A percentile compares a stretch with the other conserved stretches of the same genome.
phyloP scores from a whole-genome alignment of 2,888 invertebrate genomes.

The Pyrocoelia pectoralis region DNA sequence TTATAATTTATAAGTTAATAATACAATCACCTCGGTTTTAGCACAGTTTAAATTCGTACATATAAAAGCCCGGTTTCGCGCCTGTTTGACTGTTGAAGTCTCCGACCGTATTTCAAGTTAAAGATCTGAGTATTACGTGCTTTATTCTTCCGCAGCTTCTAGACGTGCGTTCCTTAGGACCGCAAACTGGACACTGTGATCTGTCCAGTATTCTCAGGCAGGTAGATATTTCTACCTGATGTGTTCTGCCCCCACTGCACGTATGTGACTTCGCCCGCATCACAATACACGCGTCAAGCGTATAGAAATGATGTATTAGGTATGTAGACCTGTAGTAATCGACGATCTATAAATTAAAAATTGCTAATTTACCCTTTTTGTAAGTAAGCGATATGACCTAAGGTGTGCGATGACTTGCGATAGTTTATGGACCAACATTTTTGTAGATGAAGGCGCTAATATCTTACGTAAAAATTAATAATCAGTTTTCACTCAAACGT shows the following conservation, averaged over 20 bases:
- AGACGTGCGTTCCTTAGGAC: conserved; percentile 48
- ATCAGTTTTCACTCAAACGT: conserved; percentile 5
- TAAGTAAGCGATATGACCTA: conserved; percentile 26
- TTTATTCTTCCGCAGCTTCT: not conserved
- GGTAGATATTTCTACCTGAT: conserved; percentile 43
- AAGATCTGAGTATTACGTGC: not conserved
- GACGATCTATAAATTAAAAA: conserved; percentile 33
- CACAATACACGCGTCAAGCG: conserved; percentile 50
- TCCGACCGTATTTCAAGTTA: not conserved
- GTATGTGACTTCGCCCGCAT: conserved; percentile 50
- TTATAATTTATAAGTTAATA: conserved; percentile 1
- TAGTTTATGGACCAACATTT: no score
- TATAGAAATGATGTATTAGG: conserved; percentile 54
- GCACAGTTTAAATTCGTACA: not conserved
- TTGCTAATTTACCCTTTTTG: not conserved
- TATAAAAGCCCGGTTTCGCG: not conserved
- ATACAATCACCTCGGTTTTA: not conserved
- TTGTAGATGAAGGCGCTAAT: not conserved
- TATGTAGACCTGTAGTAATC: conserved; percentile 54
- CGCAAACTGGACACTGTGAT: conserved; percentile 54
- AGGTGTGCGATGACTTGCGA: no score
- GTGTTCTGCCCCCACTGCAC: conserved; percentile 37
- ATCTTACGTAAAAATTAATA: not conserved
- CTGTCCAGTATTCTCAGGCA: conserved; percentile 41
- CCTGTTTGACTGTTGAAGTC: conserved; percentile 28